A percentile compares a stretch with the other conserved stretches of the same genome.
These are phyloP conservation scores for Tenrec ecaudatus DNA, from an alignment of 2,113 vertebrate genomes.

Conservation along the genomic window DNA sequence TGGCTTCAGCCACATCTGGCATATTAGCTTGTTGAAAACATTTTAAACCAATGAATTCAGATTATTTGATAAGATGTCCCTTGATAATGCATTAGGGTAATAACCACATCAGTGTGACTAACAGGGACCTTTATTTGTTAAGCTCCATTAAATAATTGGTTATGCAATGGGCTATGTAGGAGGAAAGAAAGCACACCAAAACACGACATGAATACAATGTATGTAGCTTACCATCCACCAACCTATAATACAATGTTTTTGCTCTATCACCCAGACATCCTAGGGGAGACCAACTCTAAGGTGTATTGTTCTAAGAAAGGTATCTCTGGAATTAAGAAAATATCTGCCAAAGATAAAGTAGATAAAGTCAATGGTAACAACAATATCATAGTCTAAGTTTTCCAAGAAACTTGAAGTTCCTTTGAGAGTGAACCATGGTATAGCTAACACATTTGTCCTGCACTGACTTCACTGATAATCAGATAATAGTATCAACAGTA, in stretches of 20 bases:
- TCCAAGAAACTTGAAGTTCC: neutral
- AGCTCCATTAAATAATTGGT: neutral
- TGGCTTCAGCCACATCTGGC: slow-evolving; percentile 2
- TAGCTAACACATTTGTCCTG: neutral
- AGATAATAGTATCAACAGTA: neutral
- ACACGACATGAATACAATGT: neutral
- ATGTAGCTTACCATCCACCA: neutral
- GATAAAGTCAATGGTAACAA: neutral
- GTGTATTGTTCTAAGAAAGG: neutral
- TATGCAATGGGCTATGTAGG: neutral
- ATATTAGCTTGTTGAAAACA: neutral
- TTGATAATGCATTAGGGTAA: neutral
- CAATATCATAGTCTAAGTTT: neutral
- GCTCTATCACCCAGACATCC: neutral
- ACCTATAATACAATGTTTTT: neutral
- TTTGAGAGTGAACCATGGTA: neutral
- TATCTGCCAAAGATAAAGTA: neutral
- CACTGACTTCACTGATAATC: neutral
- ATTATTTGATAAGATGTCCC: slow-evolving; percentile 31
- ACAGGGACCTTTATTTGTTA: neutral
- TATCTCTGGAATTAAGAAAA: neutral
- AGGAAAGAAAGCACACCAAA: slow-evolving; percentile 23
- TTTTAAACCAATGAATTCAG: slow-evolving; percentile 35
- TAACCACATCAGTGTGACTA: neutral
- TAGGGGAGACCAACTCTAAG: neutral